Base-by-base conservation (phyloP, 1,140 invertebrate genomes). In the Pectinophora gossypiella region DNA sequence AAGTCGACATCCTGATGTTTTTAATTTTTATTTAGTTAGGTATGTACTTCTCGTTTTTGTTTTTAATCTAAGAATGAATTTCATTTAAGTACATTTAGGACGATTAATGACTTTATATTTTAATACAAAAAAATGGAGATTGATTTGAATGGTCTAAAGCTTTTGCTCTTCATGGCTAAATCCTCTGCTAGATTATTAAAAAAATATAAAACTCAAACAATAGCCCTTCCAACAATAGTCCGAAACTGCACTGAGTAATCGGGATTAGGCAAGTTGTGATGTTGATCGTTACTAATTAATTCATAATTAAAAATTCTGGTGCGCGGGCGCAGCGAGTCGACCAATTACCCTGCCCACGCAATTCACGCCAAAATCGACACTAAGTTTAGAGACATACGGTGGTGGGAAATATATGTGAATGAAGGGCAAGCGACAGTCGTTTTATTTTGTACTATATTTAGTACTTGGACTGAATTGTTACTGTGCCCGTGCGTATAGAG, bases 231-330 rank as follows among this genome's bases (percentile, higher is more conserved):
- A 32, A 32, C 27, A 1, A 32, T 1, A 32, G 27, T 32, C 9
- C n/a, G 27, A 32, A 9, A 32, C 27, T 32, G 27, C 27, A 32
- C 27, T 65, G 59, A 65, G 50, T 66, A 66, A 76, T 56, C 66
- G 64, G 70, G 68, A 77, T 83, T 80, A 76, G 68, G 69, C 76
- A 72, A 76, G 67, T 71, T 74, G n/a, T 73, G 67, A 70, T 79
- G 76, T 74, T 82, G 76, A 75, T 85, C 72, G 78, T 72, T 66
- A 70, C 71, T 83, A 83, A 86, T 86, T 86, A 86, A 86, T 86
- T 84, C 83, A 84, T 84, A 84, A 86, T 86, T 86, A 84, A 86
- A 86, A 84, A 86, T 86, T 84, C 82, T 82, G 79, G 72, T 86
- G 77, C 80, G 73, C 76, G 72, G 64, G 74, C 76, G 76, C 80